Evolutionary conservation across 2,797 vertebrate genomes (phyloP).

Genomic region (Microctenopoma lineatum): DNA sequence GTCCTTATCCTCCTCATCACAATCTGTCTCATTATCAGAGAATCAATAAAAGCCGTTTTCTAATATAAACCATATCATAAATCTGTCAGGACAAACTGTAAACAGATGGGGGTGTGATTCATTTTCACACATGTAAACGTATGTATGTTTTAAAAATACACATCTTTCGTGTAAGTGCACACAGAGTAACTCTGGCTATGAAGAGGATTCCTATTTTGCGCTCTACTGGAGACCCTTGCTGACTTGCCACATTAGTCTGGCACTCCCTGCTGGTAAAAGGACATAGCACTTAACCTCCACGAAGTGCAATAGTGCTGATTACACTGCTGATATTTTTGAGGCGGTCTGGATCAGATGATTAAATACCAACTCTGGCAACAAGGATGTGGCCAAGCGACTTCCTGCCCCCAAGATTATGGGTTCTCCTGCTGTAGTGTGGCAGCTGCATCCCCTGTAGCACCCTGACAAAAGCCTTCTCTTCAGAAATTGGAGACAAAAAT

Average conservation of each 20-base stretch:
- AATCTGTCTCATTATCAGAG: constrained; percentile 63
- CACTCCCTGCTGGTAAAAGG: constrained; percentile 74
- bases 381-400: constrained; percentile 76
- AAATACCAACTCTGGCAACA: constrained; percentile 62
- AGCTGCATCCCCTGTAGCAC: constrained; percentile 35
- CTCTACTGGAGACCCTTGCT: constrained; percentile 32
- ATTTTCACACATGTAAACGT: constrained; percentile 34
- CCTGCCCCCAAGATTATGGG: constrained; percentile 65
- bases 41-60: constrained; percentile 71
- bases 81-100: constrained; percentile 58
- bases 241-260: constrained; percentile 58
- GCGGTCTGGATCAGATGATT: constrained; percentile 69
- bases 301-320: constrained; percentile 70
- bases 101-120: constrained; percentile 46
- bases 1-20: constrained; percentile 51
- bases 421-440: constrained; percentile 46
- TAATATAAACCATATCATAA: constrained; percentile 42
- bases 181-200: constrained; percentile 8
- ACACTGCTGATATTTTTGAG: constrained; percentile 62
- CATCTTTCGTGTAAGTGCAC: constrained; percentile 2
- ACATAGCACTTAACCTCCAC: constrained; percentile 65
- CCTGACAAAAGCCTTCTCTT: constrained; percentile 37
- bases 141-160: constrained; percentile 4
- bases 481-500: constrained; percentile 11
- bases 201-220: constrained; percentile 63